phyloP scores from a whole-genome alignment of 2,113 vertebrate genomes.

The Neotoma lepida region DNA sequence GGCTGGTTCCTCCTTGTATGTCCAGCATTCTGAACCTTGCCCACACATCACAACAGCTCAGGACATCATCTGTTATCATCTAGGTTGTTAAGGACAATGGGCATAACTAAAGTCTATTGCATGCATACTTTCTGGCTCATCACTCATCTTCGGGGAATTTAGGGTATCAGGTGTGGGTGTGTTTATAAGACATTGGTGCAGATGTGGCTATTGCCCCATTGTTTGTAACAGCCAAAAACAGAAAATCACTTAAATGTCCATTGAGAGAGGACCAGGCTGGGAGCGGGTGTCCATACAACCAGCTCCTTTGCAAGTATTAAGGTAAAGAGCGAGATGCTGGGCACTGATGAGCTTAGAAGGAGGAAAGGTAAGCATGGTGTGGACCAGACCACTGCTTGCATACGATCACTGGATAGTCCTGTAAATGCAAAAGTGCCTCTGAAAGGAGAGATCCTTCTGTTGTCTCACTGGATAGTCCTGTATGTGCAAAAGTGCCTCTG shows the following conservation, averaged over 20 bases:
- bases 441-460: neutral
- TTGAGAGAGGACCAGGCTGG: neutral
- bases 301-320: neutral
- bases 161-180: neutral
- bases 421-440: neutral
- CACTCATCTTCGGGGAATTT: neutral
- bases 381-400: neutral
- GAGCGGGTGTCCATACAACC: fast-evolving
- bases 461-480: neutral
- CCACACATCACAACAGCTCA: neutral
- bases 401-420: neutral
- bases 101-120: neutral
- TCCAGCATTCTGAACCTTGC: neutral
- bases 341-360: neutral
- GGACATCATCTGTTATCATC: neutral
- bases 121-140: neutral
- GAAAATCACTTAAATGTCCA: neutral
- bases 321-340: neutral
- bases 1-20: too few species aligned
- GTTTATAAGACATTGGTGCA: neutral
- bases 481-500: neutral
- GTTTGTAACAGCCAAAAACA: neutral
- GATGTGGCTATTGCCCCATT: neutral
- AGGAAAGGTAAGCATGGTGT: neutral
- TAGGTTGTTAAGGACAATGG: neutral